phyloP scores from a whole-genome alignment of 2,888 invertebrate genomes.

The Drosophila fulvimacula region DNA sequence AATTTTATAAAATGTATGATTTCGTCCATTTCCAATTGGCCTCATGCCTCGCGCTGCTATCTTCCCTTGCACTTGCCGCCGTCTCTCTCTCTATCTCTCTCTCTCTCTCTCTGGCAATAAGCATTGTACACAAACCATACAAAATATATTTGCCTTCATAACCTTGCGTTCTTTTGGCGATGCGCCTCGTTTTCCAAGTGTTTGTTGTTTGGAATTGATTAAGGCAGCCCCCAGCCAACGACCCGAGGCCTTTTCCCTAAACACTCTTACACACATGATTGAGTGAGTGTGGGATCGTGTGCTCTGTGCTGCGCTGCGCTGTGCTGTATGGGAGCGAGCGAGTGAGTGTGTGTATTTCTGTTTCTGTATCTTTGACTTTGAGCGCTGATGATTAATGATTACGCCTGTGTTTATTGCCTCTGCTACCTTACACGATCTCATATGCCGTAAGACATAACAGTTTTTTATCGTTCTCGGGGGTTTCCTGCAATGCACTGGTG shows the following conservation, averaged over 20 bases:
- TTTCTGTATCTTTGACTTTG: constrained; percentile 77
- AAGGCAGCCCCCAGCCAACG: constrained; percentile 59
- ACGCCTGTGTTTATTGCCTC: constrained; percentile 73
- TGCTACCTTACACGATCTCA: constrained; percentile 34
- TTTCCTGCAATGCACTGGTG: constrained; percentile 42
- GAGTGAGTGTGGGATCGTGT: constrained; percentile 34
- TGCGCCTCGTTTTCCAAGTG: constrained; percentile 50
- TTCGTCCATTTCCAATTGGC: constrained; percentile 39
- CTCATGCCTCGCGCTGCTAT: constrained; percentile 1
- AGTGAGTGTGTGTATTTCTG: constrained; percentile 24
- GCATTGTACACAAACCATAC: constrained; percentile 46
- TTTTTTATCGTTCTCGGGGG: constrained; percentile 57
- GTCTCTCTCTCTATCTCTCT: not conserved
- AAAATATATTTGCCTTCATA: constrained; percentile 57
- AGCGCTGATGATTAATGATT: constrained; percentile 78
- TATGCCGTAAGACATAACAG: constrained; percentile 37
- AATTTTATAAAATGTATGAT: constrained; percentile 49
- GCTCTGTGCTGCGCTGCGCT: constrained; percentile 3
- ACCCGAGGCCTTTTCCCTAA: constrained; percentile 60
- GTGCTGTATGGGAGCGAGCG: constrained; percentile 18
- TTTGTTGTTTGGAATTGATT: constrained; percentile 75
- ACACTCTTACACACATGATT: constrained; percentile 58
- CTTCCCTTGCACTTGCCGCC: not conserved
- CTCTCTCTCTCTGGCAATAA: constrained; percentile 33
- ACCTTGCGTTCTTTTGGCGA: constrained; percentile 68